Conservation (phyloP, 1,140 invertebrate genomes). For the Megathymus violae region DNA sequence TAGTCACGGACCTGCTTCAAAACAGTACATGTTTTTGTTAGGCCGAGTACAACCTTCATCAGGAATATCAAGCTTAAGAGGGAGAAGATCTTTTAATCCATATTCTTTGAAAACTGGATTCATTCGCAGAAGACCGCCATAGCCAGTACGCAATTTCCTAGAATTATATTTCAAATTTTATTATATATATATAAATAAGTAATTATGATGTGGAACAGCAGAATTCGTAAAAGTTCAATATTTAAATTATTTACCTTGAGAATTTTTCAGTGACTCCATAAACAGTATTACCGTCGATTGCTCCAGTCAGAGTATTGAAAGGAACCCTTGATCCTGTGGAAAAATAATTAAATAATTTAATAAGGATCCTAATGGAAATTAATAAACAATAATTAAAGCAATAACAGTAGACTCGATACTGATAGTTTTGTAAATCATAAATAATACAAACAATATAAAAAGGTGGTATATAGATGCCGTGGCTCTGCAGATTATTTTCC, state of each 20-base stretch:
- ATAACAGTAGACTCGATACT: too few species aligned
- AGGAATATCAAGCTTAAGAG: conserved; percentile 94
- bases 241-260: conserved; percentile 83
- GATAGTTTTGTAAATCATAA: too few species aligned
- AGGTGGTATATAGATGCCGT: too few species aligned
- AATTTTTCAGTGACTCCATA: conserved; percentile 92
- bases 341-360: too few species aligned
- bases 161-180: background rate
- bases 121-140: conserved; percentile 92
- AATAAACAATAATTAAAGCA: too few species aligned
- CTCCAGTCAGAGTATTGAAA: conserved; percentile 93
- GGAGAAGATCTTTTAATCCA: conserved; percentile 94
- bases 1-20: conserved; percentile 90
- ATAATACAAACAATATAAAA: too few species aligned
- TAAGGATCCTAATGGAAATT: too few species aligned
- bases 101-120: conserved; percentile 94
- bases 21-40: conserved; percentile 94
- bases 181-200: background rate
- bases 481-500: too few species aligned
- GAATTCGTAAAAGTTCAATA: background rate
- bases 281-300: conserved; percentile 93
- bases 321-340: conserved; percentile 88
- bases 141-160: conserved; percentile 91
- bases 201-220: background rate
- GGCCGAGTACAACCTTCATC: conserved; percentile 96